A percentile compares a stretch with the other conserved stretches of the same genome.
These are phyloP conservation scores for Gambusia yucatana DNA, from an alignment of 2,797 vertebrate species.

Conservation along the genomic window DNA sequence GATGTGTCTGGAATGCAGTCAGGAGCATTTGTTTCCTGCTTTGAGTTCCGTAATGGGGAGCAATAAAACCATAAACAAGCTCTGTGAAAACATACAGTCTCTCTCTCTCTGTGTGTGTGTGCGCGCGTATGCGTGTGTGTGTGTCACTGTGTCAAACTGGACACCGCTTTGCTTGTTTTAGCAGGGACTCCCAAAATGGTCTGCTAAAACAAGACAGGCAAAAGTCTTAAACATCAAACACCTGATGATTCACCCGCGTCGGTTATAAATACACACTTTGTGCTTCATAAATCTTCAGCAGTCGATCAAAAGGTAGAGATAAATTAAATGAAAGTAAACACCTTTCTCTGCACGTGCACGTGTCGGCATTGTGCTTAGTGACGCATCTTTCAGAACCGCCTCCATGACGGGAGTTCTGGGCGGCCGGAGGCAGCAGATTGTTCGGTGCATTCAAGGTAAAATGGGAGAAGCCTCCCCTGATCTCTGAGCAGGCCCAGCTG, in stretches of 20 bases:
- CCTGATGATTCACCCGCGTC: not conserved
- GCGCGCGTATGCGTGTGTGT: not conserved
- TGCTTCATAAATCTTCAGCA: not conserved
- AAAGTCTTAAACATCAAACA: not conserved
- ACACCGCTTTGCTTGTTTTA: conserved; percentile 51
- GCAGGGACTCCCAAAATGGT: conserved; percentile 36
- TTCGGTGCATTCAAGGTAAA: not conserved
- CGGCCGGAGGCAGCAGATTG: not conserved
- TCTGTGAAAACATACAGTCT: conserved; percentile 66
- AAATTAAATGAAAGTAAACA: not conserved
- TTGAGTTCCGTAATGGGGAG: conserved; percentile 79
- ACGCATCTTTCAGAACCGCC: not conserved
- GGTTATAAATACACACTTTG: not conserved
- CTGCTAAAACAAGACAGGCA: conserved; percentile 30
- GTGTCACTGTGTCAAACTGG: conserved; percentile 35
- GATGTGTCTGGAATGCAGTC: conserved; percentile 75
- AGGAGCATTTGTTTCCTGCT: conserved; percentile 78
- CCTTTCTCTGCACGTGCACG: too few species aligned
- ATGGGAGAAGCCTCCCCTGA: not conserved
- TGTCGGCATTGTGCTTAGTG: not conserved
- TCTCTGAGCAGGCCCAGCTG: not conserved
- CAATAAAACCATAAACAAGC: conserved; percentile 77
- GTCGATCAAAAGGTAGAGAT: not conserved
- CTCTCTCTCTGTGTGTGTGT: not conserved
- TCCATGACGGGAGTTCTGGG: not conserved